Base-by-base conservation (phyloP, 2,888 invertebrate species). In the Cataglyphis altisquamis region DNA sequence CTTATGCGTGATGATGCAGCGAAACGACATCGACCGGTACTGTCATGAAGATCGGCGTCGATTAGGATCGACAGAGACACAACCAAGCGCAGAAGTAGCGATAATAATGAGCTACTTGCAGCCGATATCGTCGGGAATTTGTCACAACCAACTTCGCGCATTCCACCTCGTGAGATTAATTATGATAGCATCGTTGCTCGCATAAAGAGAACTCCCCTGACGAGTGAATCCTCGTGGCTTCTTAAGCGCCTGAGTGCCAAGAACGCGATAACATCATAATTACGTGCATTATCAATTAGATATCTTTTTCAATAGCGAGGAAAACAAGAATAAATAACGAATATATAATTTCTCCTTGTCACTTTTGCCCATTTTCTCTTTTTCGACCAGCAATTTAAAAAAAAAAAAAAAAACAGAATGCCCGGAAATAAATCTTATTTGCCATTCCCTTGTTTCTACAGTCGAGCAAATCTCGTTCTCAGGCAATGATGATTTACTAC, bases 1-100 rank as follows among this genome's bases (percentile, higher is more conserved):
- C 72, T 52, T 36, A 57, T 25, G 29, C 60, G 81, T 48, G 60
- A n/a, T 80, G 88, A 87, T 86, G 81, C 73, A 78, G 63, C 64
- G 57, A 77, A 68, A 78, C 83, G 57, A 82, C 48, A 55, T 10
- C 84, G 77, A 72, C 83, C 8, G 73, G 63, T 57, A 82, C 55
- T 41, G 45, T 48, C 81, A 73, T 64, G 52, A 82, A 85, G 84
- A 84, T 87, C 84, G 77, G 52, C 36, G 82, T 77, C 82, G 87
- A 88, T 88, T 88, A 88, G 64, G 74, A 78, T 82, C 87, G 84
- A 0, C 62, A 82, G 87, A 84, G 73, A 78, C 88, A 84, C 88
- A 60, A 60, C 25, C 68, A 41, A 48, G 60, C 68, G 78, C 45
- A 62, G 32, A 45, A 70, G 78, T 70, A 78, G 74, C 74, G 75